phyloP scores from a whole-genome alignment of 2,888 invertebrate species.

The Dicranocentrus wangi region DNA sequence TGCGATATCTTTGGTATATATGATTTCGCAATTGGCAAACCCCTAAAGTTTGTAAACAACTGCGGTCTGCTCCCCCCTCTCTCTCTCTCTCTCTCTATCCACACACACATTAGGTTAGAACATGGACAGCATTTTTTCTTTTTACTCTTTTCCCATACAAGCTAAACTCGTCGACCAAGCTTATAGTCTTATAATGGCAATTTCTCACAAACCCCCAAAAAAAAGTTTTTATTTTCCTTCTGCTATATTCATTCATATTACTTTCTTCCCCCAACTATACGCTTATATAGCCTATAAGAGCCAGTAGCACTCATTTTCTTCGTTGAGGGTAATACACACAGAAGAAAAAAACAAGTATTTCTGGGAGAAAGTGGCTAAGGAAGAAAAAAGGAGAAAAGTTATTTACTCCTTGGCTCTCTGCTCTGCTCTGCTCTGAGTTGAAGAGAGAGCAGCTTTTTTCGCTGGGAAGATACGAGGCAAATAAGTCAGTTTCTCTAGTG shows the following conservation, averaged over 20 bases:
- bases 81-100: too few relatives aligned
- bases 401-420: slow-evolving; percentile 50
- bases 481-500: slow-evolving; percentile 13
- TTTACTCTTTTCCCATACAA: too few relatives aligned
- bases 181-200: too few relatives aligned
- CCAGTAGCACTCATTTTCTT: not conserved
- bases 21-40: slow-evolving; percentile 52
- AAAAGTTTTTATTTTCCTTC: slow-evolving; percentile 34
- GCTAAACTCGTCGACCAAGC: too few relatives aligned
- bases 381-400: slow-evolving; percentile 40
- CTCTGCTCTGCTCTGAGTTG: not conserved
- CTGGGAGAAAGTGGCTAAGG: slow-evolving; percentile 10
- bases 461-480: slow-evolving; percentile 1
- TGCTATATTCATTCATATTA: too few relatives aligned
- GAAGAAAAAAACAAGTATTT: slow-evolving; percentile 23
- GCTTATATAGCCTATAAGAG: too few relatives aligned
- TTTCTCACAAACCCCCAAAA: not conserved
- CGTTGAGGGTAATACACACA: not conserved
- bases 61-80: too few relatives aligned
- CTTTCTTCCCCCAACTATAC: slow-evolving; percentile 19
- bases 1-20: slow-evolving; percentile 15
- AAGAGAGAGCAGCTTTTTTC: slow-evolving; percentile 40
- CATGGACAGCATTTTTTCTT: too few relatives aligned
- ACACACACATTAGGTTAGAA: too few relatives aligned
- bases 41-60: slow-evolving; percentile 33